Conservation (phyloP, 2,888 invertebrate species). For the Zhuqinia jingwanae region DNA sequence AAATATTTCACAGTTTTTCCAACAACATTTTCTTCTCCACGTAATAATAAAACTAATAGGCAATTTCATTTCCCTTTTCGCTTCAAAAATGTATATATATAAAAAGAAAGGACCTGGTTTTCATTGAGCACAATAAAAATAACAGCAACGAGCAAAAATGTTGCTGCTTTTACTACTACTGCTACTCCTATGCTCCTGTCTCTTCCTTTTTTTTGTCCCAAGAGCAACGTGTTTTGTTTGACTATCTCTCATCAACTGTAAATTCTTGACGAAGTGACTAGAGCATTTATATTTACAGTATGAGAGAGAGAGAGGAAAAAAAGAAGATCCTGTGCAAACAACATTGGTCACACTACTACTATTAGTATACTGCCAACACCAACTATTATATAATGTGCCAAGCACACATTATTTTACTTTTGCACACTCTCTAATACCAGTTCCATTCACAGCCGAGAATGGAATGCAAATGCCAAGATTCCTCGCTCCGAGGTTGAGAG, state of each 20-base stretch:
- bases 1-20: too few relatives aligned
- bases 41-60: too few relatives aligned
- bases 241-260: conserved; percentile 54
- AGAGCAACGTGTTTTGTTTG: not conserved
- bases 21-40: too few relatives aligned
- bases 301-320: not conserved
- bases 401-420: not conserved
- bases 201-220: too few relatives aligned
- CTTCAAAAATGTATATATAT: too few relatives aligned
- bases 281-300: not conserved
- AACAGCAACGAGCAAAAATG: conserved; percentile 24
- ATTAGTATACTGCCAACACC: not conserved
- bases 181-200: too few relatives aligned
- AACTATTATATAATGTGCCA: not conserved
- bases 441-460: conserved; percentile 68
- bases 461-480: conserved; percentile 72
- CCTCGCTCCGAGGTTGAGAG: conserved; percentile 62
- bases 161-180: too few relatives aligned
- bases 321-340: not conserved
- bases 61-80: too few relatives aligned
- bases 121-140: too few relatives aligned
- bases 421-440: not conserved
- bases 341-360: not conserved
- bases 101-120: too few relatives aligned
- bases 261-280: conserved; percentile 42